Evolutionary conservation across 2,797 vertebrate species (phyloP).

Genomic region (Crotalus adamanteus): DNA sequence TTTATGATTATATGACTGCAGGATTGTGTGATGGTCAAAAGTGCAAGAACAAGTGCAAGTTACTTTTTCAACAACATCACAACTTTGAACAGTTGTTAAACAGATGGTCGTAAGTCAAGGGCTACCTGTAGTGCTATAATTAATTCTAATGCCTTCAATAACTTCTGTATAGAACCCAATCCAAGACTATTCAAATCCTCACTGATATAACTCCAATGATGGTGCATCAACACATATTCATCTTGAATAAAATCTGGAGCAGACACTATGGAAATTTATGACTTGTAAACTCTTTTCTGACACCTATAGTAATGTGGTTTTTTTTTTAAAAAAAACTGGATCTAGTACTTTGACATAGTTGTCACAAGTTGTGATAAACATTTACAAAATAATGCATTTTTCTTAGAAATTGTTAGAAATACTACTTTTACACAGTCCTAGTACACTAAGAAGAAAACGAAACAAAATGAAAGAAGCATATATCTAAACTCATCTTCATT

Average conservation of each 20-base stretch:
- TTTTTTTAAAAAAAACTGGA: background rate
- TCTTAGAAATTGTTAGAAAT: background rate
- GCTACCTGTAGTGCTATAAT: background rate
- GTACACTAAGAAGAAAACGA: background rate
- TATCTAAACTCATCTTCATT: background rate
- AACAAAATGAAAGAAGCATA: background rate
- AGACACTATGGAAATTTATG: background rate
- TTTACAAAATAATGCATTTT: background rate
- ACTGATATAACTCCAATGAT: background rate
- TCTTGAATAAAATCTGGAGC: background rate
- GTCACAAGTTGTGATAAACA: background rate
- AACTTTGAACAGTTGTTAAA: background rate
- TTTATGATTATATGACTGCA: background rate
- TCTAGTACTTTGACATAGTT: background rate
- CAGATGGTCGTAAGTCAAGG: background rate
- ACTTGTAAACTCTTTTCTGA: background rate
- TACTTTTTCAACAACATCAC: background rate
- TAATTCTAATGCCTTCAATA: background rate
- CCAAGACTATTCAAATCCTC: background rate
- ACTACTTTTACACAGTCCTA: background rate
- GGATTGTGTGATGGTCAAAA: background rate
- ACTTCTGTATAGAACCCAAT: background rate
- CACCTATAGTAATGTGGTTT: background rate
- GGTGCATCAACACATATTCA: background rate
- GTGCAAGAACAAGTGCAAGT: background rate